Evolutionary conservation across 37 sponge, comb jelly and placozoan genomes (phyloP), one percentile per base, ranked within the genome.

Genomic region (Axinella damicornis): DNA sequence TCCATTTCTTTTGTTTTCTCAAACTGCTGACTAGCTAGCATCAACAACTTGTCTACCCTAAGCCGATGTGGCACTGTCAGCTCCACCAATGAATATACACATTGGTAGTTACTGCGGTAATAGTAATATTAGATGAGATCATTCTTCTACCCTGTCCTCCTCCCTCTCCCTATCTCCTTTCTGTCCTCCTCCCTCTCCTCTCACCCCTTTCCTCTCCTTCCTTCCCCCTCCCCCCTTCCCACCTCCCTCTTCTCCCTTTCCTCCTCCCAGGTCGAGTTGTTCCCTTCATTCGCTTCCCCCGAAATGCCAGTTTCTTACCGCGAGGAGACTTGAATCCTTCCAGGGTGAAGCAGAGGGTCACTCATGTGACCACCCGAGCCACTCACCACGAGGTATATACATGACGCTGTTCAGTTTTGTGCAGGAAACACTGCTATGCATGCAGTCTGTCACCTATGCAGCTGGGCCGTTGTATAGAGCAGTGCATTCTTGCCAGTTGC

Each of bases 281-380:
- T 11, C 62, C 62, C 25, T 14, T 61, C 25, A 2, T 61, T 11
- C 62, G 13, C 12, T 61, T 53, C 35, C 55, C 2, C 15, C 54
- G 81, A 6, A 80, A 80, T 53, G 65, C 24, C 53, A 85, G 85
- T 53, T 66, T 28, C 20, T 2, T 85, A 40, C 85, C 77, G 6
- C 39, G 18, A 6, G 85, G 85, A 24, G 85, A 85, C 56, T 59
- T 65, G 28, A 41, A 56, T 53, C 54, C 85, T 34, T 35, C 5
- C 20, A 31, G 85, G 33, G 85, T 66, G 15, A 76, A 65, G 36
- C 58, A 85, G 28, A 85, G 85, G 56, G 5, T 85, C 38, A n/a
- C 57, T 21, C 20, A 52, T 53, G 16, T 54, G 17, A 85, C 77
- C 17, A 65, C 85, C 41, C 65, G 52, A n/a, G 18, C n/a, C 17